Evolutionary conservation across 2,113 vertebrate genomes (phyloP).

Genomic region (Cavia aperea): DNA sequence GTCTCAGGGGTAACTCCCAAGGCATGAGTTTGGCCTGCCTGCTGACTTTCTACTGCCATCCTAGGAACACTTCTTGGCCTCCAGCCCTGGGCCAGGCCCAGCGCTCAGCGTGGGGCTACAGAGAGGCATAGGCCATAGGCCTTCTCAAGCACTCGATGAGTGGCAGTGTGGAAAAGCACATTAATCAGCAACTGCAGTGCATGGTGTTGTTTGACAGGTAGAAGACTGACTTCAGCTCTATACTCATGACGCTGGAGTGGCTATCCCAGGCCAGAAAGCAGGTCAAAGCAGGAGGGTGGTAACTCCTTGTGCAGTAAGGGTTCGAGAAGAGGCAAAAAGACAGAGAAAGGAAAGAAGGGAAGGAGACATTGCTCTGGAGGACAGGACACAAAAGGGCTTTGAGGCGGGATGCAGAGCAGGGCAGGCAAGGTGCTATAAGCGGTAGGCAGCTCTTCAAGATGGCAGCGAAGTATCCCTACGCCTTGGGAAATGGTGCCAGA

Average conservation of each 20-base stretch:
- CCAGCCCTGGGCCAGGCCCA: neutral
- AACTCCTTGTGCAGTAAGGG: neutral
- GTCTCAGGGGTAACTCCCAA: conserved; percentile 53
- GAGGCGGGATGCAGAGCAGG: no score
- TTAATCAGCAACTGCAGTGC: neutral
- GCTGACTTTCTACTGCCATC: neutral
- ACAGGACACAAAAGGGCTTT: neutral
- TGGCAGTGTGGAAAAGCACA: neutral
- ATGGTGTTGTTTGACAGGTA: neutral
- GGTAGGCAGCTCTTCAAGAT: neutral
- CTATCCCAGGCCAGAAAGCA: neutral
- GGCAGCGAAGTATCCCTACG: neutral
- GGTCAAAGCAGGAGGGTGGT: neutral
- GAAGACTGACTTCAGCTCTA: neutral
- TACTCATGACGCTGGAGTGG: neutral
- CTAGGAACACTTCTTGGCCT: neutral
- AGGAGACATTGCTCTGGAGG: neutral
- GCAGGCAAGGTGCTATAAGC: neutral
- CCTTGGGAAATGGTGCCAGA: neutral
- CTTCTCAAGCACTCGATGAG: neutral
- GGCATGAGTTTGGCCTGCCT: neutral
- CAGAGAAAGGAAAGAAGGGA: neutral
- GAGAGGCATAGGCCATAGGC: neutral
- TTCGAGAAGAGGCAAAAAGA: neutral
- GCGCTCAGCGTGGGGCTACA: neutral